Evolutionary conservation across 2,113 vertebrate genomes (phyloP), one percentile per base, ranked within the genome.

Genomic region (Calidris pygmaea): DNA sequence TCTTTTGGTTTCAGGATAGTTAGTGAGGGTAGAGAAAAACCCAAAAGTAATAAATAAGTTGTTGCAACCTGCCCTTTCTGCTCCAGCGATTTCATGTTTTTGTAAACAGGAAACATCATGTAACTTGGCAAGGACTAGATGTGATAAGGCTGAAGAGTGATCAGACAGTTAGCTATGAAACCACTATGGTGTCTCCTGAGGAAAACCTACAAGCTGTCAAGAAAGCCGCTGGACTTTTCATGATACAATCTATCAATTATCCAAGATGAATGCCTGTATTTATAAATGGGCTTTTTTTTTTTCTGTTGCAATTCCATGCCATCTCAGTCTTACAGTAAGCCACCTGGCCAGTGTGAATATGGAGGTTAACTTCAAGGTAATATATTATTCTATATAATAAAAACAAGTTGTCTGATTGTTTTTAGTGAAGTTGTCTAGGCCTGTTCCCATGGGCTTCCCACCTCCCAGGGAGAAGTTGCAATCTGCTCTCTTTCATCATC

Each of bases 401-500:
- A 95, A 91, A 20, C 58, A 80, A 91, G 67, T 76, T 79, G 66
- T 87, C 86, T 73, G 89, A 71, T n/a, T 91, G 77, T 67, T 96
- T 95, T 95, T 80, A 91, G 91, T 63, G 75, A 78, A 76, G 55
- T 89, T 83, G 91, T 90, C 74, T 73, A 50, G 91, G 84, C 1
- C 62, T 71, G 24, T 95, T 96, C 96, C 95, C 96, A 74, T 74
- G 74, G 70, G 93, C 23, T 93, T 41, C 63, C 59, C 71, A 74
- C 94, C 95, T 96, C 96, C 95, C 94, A 95, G 27, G 74, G 94
- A 89, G 96, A 96, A 76, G 71, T 85, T 85, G 89, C 82, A 96
- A 87, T 97, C 96, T 97, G 96, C 74, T 95, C 87, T 95, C 89
- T 96, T 95, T 97, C 95, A 87, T 96, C 94, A 87, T 94, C 96